phyloP scores from a whole-genome alignment of 1,140 invertebrate genomes.

The Akabosia matsudoensis region DNA sequence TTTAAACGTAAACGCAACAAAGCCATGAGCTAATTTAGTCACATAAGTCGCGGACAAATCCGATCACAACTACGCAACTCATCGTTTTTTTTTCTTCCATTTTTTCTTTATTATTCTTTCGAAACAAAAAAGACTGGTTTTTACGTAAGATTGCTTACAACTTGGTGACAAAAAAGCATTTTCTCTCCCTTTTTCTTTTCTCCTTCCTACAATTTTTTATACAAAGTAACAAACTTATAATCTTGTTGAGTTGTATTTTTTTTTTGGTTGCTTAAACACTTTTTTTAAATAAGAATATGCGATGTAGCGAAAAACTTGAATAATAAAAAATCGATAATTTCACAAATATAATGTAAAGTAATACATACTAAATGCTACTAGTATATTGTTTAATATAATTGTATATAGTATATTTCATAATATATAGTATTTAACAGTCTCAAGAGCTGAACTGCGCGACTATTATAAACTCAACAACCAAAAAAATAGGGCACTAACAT shows the following conservation, averaged over 20 bases:
- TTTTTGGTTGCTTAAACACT: neutral
- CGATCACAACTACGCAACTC: no score
- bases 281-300: neutral
- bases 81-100: no score
- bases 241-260: neutral
- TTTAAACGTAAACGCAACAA: no score
- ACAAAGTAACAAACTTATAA: slow-evolving; percentile 23
- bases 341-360: neutral
- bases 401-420: neutral
- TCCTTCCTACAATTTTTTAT: no score
- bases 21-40: no score
- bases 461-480: slow-evolving; percentile 20
- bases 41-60: no score
- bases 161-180: slow-evolving; percentile 14
- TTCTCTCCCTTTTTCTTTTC: no score
- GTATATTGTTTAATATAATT: neutral
- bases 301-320: slow-evolving; percentile 14
- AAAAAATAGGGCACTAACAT: slow-evolving; percentile 23
- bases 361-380: neutral
- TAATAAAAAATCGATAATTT: slow-evolving; percentile 23
- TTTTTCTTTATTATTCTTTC: no score
- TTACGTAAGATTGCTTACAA: neutral
- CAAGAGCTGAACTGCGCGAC: slow-evolving; percentile 23
- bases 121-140: no score
- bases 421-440: slow-evolving; percentile 21